phyloP scores from a whole-genome alignment of 2,888 invertebrate species.

The Philhelius pedissequus region DNA sequence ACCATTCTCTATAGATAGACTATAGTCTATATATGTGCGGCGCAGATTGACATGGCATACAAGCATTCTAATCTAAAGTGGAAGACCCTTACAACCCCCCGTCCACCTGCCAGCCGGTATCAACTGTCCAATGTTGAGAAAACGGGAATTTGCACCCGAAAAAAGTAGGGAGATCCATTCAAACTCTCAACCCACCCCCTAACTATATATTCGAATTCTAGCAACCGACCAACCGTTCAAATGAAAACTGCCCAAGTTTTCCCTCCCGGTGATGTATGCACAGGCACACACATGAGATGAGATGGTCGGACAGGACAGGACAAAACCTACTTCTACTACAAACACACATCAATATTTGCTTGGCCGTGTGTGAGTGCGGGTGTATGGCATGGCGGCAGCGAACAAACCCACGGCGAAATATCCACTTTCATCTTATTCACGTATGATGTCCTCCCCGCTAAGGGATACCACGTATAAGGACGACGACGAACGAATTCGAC shows the following conservation, averaged over 20 bases:
- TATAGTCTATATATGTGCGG: slow-evolving; percentile 49
- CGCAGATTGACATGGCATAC: slow-evolving; percentile 65
- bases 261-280: slow-evolving; percentile 59
- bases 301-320: slow-evolving; percentile 36
- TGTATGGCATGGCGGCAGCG: slow-evolving; percentile 43
- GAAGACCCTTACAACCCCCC: slow-evolving; percentile 53
- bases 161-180: slow-evolving; percentile 49
- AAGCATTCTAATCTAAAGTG: slow-evolving; percentile 69
- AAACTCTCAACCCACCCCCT: slow-evolving; percentile 16
- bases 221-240: slow-evolving; percentile 22
- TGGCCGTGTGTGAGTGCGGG: slow-evolving; percentile 28
- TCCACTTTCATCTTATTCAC: slow-evolving; percentile 68
- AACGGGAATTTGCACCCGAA: slow-evolving; percentile 67
- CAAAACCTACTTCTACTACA: slow-evolving; percentile 20
- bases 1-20: too few species aligned
- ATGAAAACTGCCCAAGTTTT: slow-evolving; percentile 65
- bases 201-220: neutral
- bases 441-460: slow-evolving; percentile 44
- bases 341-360: slow-evolving; percentile 10
- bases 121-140: slow-evolving; percentile 66
- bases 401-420: slow-evolving; percentile 62
- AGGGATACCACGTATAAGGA: slow-evolving; percentile 62
- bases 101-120: slow-evolving; percentile 53
- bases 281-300: slow-evolving; percentile 63
- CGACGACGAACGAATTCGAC: slow-evolving; percentile 34